Base-by-base conservation (phyloP, 1,140 invertebrate genomes). In the Zaprionus ghesquierei region DNA sequence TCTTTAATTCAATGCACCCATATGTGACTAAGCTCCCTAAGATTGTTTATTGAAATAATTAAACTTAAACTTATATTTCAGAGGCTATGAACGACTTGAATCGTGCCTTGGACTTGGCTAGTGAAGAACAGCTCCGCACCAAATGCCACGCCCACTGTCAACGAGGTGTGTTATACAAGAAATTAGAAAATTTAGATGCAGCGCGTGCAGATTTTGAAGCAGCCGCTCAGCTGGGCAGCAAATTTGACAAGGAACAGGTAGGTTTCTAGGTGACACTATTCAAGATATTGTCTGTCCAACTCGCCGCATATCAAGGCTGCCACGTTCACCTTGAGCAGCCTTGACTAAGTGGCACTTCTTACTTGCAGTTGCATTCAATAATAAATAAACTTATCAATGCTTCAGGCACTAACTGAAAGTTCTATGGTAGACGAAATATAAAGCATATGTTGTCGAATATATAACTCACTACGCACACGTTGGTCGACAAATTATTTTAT, bases 71-170 rank as follows among this genome's bases (percentile, higher is more conserved):
- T 13, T 33, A 31, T 38, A 15, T 71, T 18, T 65, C 91, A 97
- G 96, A 94, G 53, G 96, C 97, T 10, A 77, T 96, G 33, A 71
- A 91, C 27, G 96, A 97, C 89, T 85, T 98, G 15, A 93, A 96
- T 63, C 93, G 92, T 68, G 95, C 96, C 0, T 93, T 98, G 22
- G 91, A 94, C 25, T 75, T 97, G 13, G 94, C 94, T 58, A 68
- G 25, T 13, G 94, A 94, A 2, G 94, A 94, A 13, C 94, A 95
- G 22, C 93, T 92, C 3, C 82, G 84, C 76, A 94, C 94, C 1
- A 94, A 94, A 15, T 94, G 95, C 65, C 95, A 96, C 84, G 96
- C 96, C 0, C 94, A 94, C 29, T 96, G 95, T 76, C 97, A 98
- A 92, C 93, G 96, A 58, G 97, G 94, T 1, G 91, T 96, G 41